Conservation (phyloP, 2,888 invertebrate species). For the Aplocera efformata region DNA sequence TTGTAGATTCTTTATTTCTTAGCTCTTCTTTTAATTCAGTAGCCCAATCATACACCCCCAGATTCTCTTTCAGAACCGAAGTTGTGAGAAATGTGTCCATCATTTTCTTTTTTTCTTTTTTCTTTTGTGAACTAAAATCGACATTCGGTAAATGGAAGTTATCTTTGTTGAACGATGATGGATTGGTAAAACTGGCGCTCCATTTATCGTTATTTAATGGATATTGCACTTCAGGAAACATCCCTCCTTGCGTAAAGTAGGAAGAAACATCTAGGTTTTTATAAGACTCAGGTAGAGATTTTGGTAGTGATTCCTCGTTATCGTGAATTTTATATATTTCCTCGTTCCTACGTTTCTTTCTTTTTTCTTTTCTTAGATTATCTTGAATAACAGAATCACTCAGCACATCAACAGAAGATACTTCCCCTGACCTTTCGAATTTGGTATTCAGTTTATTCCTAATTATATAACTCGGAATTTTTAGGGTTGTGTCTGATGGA, state of each 20-base stretch:
- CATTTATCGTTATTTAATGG: constrained; percentile 55
- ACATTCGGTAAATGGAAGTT: constrained; percentile 14
- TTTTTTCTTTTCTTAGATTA: constrained; percentile 34
- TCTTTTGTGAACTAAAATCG: constrained; percentile 7
- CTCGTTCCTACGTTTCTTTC: constrained; percentile 32
- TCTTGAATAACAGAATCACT: constrained; percentile 19
- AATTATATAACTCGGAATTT: constrained; percentile 18
- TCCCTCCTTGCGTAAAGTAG: constrained; percentile 29
- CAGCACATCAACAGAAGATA: constrained; percentile 8
- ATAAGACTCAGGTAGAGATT: background rate
- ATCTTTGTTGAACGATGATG: constrained; percentile 23
- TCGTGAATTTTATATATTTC: constrained; percentile 8
- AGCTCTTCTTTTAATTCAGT: constrained; percentile 7
- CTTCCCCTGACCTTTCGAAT: constrained; percentile 4
- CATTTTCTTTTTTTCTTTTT: constrained; percentile 10
- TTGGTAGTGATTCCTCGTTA: constrained; percentile 7
- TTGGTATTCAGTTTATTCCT: constrained; percentile 7
- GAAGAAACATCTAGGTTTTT: constrained; percentile 18
- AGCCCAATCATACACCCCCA: background rate
- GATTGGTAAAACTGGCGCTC: constrained; percentile 51
- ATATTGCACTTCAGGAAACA: constrained; percentile 62
- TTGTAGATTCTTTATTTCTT: background rate
- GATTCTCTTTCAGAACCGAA: constrained; percentile 3
- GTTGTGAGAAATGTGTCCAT: constrained; percentile 7
- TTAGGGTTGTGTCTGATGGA: constrained; percentile 26